Conservation (phyloP, 1,140 invertebrate genomes). For the Mizuhopecten yessoensis region DNA sequence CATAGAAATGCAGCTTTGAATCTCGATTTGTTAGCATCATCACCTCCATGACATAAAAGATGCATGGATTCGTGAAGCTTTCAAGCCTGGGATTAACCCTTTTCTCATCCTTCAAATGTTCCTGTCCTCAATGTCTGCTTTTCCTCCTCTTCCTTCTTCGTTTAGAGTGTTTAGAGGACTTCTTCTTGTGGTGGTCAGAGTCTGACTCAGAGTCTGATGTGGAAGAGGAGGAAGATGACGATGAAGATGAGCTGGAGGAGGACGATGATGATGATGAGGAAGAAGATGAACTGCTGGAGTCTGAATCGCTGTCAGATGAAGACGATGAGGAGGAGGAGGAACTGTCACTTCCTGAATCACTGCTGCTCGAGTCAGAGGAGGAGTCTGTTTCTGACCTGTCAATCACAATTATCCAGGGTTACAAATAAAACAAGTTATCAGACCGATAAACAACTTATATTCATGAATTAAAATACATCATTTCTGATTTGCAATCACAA, state of each 20-base stretch:
- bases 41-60: background rate
- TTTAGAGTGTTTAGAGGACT: background rate
- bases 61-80: background rate
- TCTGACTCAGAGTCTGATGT: slow-evolving; percentile 5
- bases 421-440: no score
- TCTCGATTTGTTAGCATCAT: background rate
- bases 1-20: no score
- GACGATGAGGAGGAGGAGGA: background rate
- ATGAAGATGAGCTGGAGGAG: background rate
- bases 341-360: background rate
- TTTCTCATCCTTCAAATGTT: background rate
- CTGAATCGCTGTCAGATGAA: background rate
- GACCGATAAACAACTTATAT: no score
- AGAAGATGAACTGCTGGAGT: background rate
- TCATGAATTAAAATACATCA: no score
- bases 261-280: background rate
- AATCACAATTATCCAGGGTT: background rate
- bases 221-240: background rate
- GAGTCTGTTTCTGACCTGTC: slow-evolving; percentile 12
- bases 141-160: background rate
- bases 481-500: no score
- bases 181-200: background rate
- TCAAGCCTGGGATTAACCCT: background rate
- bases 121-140: background rate
- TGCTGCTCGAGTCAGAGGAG: background rate